phyloP scores from a whole-genome alignment of 2,888 invertebrate species.

The Dryococelus australis region DNA sequence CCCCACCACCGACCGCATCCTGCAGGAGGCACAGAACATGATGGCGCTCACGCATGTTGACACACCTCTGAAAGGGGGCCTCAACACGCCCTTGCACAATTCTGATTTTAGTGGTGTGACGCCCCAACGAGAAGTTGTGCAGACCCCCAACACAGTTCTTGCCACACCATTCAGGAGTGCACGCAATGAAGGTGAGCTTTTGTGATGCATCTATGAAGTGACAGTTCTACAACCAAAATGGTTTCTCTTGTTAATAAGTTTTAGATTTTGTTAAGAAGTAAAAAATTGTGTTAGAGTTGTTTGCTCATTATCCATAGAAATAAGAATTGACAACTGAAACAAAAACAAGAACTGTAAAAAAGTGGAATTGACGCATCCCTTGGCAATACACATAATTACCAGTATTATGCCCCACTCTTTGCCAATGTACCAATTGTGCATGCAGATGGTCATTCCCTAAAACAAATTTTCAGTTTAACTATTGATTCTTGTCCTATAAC shows the following conservation, averaged over 20 bases:
- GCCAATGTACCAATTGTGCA: too few species aligned
- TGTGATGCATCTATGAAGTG: too few species aligned
- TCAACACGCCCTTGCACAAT: slow-evolving; percentile 92
- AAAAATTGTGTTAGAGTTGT: too few species aligned
- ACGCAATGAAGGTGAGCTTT: slow-evolving; percentile 46
- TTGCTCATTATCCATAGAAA: too few species aligned
- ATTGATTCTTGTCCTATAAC: too few species aligned
- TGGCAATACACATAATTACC: too few species aligned
- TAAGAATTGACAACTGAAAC: too few species aligned
- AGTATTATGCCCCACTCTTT: too few species aligned
- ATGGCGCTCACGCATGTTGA: slow-evolving; percentile 98
- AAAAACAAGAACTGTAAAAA: too few species aligned
- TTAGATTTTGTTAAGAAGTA: slow-evolving; percentile 44
- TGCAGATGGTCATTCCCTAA: too few species aligned
- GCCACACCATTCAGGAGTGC: slow-evolving; percentile 79
- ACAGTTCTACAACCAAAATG: not conserved
- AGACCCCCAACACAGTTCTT: slow-evolving; percentile 91
- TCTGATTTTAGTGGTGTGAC: slow-evolving; percentile 86
- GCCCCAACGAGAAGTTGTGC: slow-evolving; percentile 73
- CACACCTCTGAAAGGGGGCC: slow-evolving; percentile 92
- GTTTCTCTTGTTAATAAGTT: slow-evolving; percentile 44
- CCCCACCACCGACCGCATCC: slow-evolving; percentile 79
- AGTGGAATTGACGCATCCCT: too few species aligned
- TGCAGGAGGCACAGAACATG: slow-evolving; percentile 97
- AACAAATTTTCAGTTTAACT: too few species aligned